Base-by-base conservation (phyloP, 2,888 invertebrate genomes). In the Zygothrica quintamaculata region DNA sequence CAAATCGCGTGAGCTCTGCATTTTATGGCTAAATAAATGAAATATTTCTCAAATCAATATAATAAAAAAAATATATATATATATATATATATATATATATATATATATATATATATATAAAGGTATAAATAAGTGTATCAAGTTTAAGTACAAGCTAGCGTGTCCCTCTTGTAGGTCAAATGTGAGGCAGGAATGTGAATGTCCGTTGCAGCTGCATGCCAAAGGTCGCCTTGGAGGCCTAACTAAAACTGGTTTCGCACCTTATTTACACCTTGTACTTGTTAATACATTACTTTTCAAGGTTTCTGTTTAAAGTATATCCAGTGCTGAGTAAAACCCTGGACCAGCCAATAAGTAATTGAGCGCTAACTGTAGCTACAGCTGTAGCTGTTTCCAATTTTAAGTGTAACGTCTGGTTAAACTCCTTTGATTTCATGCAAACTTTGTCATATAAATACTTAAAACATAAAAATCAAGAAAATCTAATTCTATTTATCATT, bases 401-500 rank as follows among this genome's bases (percentile, higher is more conserved):
- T 3, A 1, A 13, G 34, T 12, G 18, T 22, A 22, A 3, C 18
- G 18, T 2, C 18, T 53, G 33, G 42, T 55, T 58, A 65, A 71
- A 47, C 65, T 70, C 37, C 16, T 12, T 9, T 16, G 36, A 37
- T 46, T 29, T 11, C 55, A 70, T 82, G 72, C 76, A 66, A 78
- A 85, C 46, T 11, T 48, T 52, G 57, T n/a, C 25, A 12, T 25
- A 48, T 13, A 44, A 8, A 36, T 37, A 15, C 67, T 73, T n/a
- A n/a, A n/a, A n/a, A n/a, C 74, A 77, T 79, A 77, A 84, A 80
- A 87, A 65, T 84, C 62, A 84, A 77, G 44, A 48, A 48, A 67
- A 65, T 12, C 15, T 16, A 42, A 29, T 65, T 55, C 40, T 73
- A 50, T 46, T 6, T 60, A 65, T 73, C 50, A 65, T 73, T 50